Conservation (phyloP, 1,140 invertebrate genomes). For the Pachyrhynchus sulphureomaculatus region DNA sequence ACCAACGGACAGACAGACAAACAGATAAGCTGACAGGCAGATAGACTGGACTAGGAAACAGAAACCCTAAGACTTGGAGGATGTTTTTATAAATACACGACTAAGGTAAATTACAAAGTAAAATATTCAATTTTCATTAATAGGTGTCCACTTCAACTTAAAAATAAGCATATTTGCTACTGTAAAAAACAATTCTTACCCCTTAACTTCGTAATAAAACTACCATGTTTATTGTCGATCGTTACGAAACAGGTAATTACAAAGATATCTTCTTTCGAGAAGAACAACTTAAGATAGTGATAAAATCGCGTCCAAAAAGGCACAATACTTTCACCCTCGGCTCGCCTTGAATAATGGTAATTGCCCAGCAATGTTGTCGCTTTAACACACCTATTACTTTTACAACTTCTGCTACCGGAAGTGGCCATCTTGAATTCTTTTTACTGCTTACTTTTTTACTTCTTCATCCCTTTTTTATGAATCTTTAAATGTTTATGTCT, state of each 20-base stretch:
- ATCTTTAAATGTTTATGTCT: slow-evolving; percentile 1
- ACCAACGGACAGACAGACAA: no score
- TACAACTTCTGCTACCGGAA: slow-evolving; percentile 32
- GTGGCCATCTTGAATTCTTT: slow-evolving; percentile 36
- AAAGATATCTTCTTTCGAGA: slow-evolving; percentile 18
- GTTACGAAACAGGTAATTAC: slow-evolving; percentile 18
- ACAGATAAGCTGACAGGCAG: no score
- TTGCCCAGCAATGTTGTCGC: slow-evolving; percentile 32
- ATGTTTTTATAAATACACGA: no score
- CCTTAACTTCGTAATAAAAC: not conserved
- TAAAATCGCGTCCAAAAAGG: slow-evolving; percentile 16
- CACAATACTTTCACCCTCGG: slow-evolving; percentile 10
- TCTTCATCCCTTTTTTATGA: not conserved
- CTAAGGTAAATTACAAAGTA: no score
- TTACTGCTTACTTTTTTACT: slow-evolving; percentile 5
- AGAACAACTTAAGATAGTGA: slow-evolving; percentile 23
- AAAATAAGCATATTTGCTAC: not conserved
- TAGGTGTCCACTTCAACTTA: no score
- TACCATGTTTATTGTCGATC: not conserved
- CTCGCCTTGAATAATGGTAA: slow-evolving; percentile 35
- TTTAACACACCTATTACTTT: slow-evolving; percentile 38
- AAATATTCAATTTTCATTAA: no score
- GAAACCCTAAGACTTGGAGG: no score
- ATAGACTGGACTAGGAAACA: no score
- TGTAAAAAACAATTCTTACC: not conserved